Percentiles rank a stretch among this genome's conserved stretches.
phyloP scores from a whole-genome alignment of 1,140 invertebrate genomes.

The Hyles euphorbiae region DNA sequence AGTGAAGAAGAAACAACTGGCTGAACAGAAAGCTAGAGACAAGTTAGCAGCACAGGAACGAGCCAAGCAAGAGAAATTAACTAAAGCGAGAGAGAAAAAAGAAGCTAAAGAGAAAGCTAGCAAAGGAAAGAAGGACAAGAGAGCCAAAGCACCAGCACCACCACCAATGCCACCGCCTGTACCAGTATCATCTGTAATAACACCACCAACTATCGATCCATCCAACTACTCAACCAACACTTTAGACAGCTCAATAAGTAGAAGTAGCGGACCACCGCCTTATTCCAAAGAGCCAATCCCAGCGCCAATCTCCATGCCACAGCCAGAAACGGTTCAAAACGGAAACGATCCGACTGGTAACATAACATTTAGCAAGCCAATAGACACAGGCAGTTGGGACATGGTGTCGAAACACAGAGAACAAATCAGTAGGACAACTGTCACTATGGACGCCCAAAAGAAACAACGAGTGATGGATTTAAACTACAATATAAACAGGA shows the following conservation, averaged over 20 bases:
- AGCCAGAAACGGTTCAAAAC: conserved; percentile 19
- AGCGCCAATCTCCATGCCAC: too few relatives aligned
- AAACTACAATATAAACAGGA: conserved; percentile 37
- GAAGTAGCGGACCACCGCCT: conserved; percentile 52
- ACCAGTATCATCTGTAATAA: background rate
- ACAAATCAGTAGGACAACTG: conserved; percentile 40
- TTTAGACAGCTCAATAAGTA: conserved; percentile 59
- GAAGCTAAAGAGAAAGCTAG: conserved; percentile 22
- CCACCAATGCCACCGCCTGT: conserved; percentile 20
- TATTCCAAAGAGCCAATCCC: conserved; percentile 29
- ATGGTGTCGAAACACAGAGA: conserved; percentile 62
- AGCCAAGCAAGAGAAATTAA: conserved; percentile 45
- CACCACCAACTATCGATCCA: background rate
- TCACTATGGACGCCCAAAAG: conserved; percentile 6
- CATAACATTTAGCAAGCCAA: conserved; percentile 39
- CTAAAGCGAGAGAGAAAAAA: conserved; percentile 37
- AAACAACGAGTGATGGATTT: conserved; percentile 43
- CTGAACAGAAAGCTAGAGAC: conserved; percentile 46
- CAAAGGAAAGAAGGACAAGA: conserved; percentile 23
- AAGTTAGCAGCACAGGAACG: conserved; percentile 38
- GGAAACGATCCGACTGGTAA: conserved; percentile 35
- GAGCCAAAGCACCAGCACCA: conserved; percentile 28
- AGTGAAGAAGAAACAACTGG: conserved; percentile 38
- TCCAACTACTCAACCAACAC: conserved; percentile 42
- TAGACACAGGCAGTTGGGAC: conserved; percentile 61